Evolutionary conservation across 2,888 invertebrate genomes (phyloP).

Genomic region (Anthophora plumipes): DNA sequence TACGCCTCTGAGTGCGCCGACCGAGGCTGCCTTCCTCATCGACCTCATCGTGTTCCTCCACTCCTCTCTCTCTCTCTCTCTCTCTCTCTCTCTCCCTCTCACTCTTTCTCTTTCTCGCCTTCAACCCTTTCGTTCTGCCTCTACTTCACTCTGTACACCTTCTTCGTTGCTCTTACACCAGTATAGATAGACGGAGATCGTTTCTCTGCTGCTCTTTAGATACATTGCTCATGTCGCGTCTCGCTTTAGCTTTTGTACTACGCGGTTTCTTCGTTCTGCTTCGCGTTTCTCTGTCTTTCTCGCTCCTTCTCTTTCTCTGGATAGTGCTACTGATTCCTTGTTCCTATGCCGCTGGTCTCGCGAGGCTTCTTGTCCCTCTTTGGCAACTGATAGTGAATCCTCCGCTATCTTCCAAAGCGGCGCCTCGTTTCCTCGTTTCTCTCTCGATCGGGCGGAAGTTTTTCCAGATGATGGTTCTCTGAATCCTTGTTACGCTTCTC

Average conservation of each 20-base stretch:
- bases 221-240: neutral
- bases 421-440: conserved; percentile 19
- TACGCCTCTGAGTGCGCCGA: conserved; percentile 76
- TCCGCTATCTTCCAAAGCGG: conserved; percentile 1
- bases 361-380: conserved; percentile 2
- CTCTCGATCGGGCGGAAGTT: neutral
- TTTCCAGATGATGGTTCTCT: conserved; percentile 13
- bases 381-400: conserved; percentile 10
- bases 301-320: neutral
- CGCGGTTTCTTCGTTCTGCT: neutral
- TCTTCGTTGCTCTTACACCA: conserved; percentile 7
- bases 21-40: conserved; percentile 72
- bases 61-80: conserved; percentile 15
- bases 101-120: conserved; percentile 9
- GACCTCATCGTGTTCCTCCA: conserved; percentile 56
- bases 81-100: conserved; percentile 16
- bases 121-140: conserved; percentile 23
- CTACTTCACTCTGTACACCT: conserved; percentile 13
- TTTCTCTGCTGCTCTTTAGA: neutral
- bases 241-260: neutral
- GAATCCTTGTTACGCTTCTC: conserved; percentile 3
- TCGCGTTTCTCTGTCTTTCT: neutral
- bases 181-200: neutral
- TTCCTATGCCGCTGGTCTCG: neutral
- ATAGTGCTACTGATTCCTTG: too few species aligned